Evolutionary conservation across 2,888 invertebrate genomes (phyloP).

Genomic region (Acronicta psi): DNA sequence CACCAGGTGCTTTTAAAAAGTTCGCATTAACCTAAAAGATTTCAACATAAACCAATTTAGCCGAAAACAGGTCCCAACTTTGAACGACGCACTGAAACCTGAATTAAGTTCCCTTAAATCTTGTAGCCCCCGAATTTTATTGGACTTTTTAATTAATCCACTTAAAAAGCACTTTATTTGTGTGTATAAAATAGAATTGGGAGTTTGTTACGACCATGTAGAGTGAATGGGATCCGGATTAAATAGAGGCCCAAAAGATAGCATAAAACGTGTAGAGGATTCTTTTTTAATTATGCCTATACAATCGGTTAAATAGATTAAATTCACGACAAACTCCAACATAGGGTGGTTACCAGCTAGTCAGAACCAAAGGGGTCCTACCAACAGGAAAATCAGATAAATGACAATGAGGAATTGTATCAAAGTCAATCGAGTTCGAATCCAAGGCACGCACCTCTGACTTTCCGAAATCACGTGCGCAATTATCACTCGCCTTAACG

Average conservation of each 20-base stretch:
- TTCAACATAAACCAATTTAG: constrained; percentile 29
- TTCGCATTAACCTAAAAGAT: constrained; percentile 24
- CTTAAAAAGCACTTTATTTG: constrained; percentile 51
- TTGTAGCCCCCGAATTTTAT: constrained; percentile 48
- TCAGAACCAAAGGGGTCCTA: too few relatives aligned
- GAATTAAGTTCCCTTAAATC: constrained; percentile 48
- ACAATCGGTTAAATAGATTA: not conserved
- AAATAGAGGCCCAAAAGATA: not conserved
- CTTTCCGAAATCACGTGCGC: too few relatives aligned
- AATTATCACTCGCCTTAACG: too few relatives aligned
- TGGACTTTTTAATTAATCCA: constrained; percentile 59
- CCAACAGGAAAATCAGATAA: too few relatives aligned
- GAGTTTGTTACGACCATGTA: constrained; percentile 28
- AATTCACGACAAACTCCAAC: too few relatives aligned
- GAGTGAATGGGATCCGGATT: constrained; percentile 9
- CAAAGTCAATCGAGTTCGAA: too few relatives aligned
- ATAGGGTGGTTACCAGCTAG: too few relatives aligned
- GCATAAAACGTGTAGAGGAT: constrained; percentile 6
- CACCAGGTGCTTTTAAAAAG: constrained; percentile 7
- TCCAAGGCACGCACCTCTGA: too few relatives aligned
- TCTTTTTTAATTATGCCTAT: not conserved
- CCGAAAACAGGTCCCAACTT: constrained; percentile 30
- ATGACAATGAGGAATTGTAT: too few relatives aligned
- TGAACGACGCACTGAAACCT: constrained; percentile 18
- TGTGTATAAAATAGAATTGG: constrained; percentile 42